Evolutionary conservation across 2,797 vertebrate species (phyloP).

Genomic region (Hippoglossus hippoglossus): DNA sequence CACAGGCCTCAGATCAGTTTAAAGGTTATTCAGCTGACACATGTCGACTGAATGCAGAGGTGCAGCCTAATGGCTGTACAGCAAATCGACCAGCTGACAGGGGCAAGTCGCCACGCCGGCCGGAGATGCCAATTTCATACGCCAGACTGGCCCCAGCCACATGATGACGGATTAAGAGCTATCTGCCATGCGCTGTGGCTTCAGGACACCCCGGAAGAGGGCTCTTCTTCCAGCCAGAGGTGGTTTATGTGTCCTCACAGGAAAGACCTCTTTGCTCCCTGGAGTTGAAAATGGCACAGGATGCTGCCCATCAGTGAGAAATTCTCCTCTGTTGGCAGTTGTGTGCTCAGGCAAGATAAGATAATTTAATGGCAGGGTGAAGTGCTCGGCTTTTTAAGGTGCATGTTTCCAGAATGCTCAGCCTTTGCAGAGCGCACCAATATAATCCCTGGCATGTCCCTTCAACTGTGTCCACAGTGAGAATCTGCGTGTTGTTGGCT

Average conservation of each 20-base stretch:
- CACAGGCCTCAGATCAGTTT: slow-evolving; percentile 76
- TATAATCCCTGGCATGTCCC: slow-evolving; percentile 64
- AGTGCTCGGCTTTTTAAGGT: slow-evolving; percentile 37
- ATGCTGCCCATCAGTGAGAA: slow-evolving; percentile 49
- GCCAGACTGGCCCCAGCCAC: slow-evolving; percentile 38
- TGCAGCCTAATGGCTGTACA: slow-evolving; percentile 71
- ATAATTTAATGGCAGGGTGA: slow-evolving; percentile 52
- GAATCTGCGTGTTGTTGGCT: slow-evolving; percentile 54
- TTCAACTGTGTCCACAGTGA: slow-evolving; percentile 39
- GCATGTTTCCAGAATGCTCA: slow-evolving; percentile 50
- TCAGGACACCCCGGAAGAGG: slow-evolving; percentile 13
- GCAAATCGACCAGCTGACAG: slow-evolving; percentile 76
- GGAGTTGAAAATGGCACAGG: slow-evolving; percentile 15
- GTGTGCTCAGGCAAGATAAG: slow-evolving; percentile 62
- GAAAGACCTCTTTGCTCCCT: slow-evolving; percentile 6
- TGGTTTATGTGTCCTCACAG: slow-evolving; percentile 2
- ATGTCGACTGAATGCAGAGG: slow-evolving; percentile 75
- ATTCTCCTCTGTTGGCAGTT: slow-evolving; percentile 23
- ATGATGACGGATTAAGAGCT: slow-evolving; percentile 70
- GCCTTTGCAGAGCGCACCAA: slow-evolving; percentile 30
- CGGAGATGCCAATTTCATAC: slow-evolving; percentile 69
- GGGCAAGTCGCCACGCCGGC: slow-evolving; percentile 63
- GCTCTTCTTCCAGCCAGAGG: slow-evolving; percentile 11
- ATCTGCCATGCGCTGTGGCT: slow-evolving; percentile 44
- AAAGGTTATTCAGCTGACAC: slow-evolving; percentile 85